Percentiles rank a stretch among this genome's conserved stretches.
Conservation (phyloP, 2,888 invertebrate species). For the Nomada flava region DNA sequence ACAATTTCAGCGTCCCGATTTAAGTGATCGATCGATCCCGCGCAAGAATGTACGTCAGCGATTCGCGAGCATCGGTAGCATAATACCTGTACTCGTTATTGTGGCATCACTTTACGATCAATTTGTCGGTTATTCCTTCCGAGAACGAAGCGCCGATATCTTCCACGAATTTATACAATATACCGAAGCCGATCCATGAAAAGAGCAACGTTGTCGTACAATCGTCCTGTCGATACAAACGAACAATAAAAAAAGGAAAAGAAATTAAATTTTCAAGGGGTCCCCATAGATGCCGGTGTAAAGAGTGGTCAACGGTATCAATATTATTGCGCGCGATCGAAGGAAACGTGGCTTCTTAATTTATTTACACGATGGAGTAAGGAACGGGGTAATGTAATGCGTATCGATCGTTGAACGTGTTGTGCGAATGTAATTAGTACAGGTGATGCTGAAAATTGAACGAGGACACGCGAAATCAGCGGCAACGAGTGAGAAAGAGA, state of each 20-base stretch:
- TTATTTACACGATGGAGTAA: constrained; percentile 42
- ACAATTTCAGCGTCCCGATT: not conserved
- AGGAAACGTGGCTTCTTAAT: constrained; percentile 24
- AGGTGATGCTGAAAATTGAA: not conserved
- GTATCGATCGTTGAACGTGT: not conserved
- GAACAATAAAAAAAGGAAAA: no score
- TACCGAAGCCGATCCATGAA: constrained; percentile 25
- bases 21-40: constrained; percentile 29
- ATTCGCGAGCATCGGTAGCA: constrained; percentile 25
- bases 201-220: constrained; percentile 13
- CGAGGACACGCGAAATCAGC: not conserved
- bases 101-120: constrained; percentile 27
- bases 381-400: constrained; percentile 8
- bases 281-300: constrained; percentile 20
- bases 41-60: constrained; percentile 56
- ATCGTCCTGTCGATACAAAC: constrained; percentile 1
- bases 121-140: constrained; percentile 39
- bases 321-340: not conserved
- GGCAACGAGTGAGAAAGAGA: not conserved
- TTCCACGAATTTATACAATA: constrained; percentile 41
- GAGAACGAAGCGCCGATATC: constrained; percentile 44
- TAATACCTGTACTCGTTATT: constrained; percentile 29
- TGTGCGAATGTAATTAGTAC: not conserved
- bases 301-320: constrained; percentile 15
- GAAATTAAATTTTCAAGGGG: constrained; percentile 26